A percentile compares a stretch with the other conserved stretches of the same genome.
phyloP scores from a whole-genome alignment of 2,797 vertebrate genomes.

The Borostomias antarcticus region DNA sequence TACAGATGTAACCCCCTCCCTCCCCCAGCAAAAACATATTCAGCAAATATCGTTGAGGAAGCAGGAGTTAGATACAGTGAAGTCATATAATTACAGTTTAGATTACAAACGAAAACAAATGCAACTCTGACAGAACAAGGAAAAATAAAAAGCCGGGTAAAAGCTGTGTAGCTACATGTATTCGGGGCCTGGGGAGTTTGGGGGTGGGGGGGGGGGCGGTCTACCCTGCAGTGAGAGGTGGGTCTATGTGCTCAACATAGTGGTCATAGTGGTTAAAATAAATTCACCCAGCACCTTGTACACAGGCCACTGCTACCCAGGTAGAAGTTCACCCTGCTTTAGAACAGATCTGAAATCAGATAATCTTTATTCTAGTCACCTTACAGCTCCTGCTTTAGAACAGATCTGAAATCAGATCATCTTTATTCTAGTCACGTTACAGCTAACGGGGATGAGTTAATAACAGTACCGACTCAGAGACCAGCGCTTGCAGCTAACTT shows the following conservation, averaged over 20 bases:
- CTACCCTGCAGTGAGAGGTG: constrained; percentile 72
- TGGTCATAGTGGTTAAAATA: constrained; percentile 69
- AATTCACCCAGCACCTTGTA: constrained; percentile 42
- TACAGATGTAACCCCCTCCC: constrained; percentile 62
- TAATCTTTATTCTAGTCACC: neutral
- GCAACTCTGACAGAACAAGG: constrained; percentile 26
- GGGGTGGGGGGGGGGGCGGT: too few relatives aligned
- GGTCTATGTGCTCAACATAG: constrained; percentile 32
- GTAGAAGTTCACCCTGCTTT: too few relatives aligned
- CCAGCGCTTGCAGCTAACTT: neutral
- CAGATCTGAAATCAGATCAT: neutral
- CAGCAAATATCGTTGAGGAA: constrained; percentile 58
- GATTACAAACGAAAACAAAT: constrained; percentile 61
- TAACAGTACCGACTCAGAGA: too few relatives aligned
- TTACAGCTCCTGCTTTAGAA: too few relatives aligned
- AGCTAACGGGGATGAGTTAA: too few relatives aligned
- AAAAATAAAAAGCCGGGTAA: constrained; percentile 16
- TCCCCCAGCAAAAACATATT: constrained; percentile 38
- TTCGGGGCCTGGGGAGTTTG: too few relatives aligned
- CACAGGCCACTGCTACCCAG: too few relatives aligned
- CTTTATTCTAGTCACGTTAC: constrained; percentile 2
- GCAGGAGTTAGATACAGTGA: constrained; percentile 55
- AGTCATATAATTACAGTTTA: constrained; percentile 70
- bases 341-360: constrained; percentile 13
- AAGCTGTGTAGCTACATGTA: constrained; percentile 35